These are phyloP conservation scores for Cebus imitator DNA, from an alignment of 2,113 vertebrate species.

Conservation along the genomic window DNA sequence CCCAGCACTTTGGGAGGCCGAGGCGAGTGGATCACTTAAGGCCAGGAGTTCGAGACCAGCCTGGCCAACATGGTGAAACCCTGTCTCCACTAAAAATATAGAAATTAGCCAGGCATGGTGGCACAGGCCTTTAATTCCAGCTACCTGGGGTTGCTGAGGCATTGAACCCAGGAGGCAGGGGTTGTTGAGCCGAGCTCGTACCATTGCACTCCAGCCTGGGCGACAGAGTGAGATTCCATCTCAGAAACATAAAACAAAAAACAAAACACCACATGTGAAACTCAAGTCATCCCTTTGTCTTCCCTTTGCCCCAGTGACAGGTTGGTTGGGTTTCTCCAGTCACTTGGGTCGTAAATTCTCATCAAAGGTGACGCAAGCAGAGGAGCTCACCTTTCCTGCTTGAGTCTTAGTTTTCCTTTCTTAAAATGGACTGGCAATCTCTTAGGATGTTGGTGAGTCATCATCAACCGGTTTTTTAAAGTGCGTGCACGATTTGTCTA, in stretches of 20 bases:
- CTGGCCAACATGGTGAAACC: background rate
- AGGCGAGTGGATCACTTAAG: background rate
- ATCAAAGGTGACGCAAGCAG: background rate
- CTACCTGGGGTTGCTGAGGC: background rate
- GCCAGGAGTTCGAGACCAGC: background rate
- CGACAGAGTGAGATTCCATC: background rate
- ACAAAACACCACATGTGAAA: background rate
- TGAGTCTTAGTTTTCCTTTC: conserved; percentile 35
- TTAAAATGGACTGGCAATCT: background rate
- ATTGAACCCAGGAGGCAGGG: background rate
- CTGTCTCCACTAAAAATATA: background rate
- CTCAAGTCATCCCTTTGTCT: background rate
- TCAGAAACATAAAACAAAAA: background rate
- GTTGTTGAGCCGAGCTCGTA: too few relatives aligned
- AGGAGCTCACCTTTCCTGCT: background rate
- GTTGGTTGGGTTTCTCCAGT: background rate
- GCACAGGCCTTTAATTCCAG: background rate
- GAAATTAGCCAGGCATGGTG: background rate
- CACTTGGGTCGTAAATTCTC: background rate
- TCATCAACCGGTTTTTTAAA: conserved; percentile 14
- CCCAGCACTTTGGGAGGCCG: background rate
- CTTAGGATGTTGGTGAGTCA: background rate
- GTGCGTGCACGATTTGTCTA: conserved; percentile 5
- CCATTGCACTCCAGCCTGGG: background rate
- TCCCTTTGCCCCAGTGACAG: background rate